Base-by-base conservation (phyloP, 2,113 vertebrate genomes). In the Microtus montanus region DNA sequence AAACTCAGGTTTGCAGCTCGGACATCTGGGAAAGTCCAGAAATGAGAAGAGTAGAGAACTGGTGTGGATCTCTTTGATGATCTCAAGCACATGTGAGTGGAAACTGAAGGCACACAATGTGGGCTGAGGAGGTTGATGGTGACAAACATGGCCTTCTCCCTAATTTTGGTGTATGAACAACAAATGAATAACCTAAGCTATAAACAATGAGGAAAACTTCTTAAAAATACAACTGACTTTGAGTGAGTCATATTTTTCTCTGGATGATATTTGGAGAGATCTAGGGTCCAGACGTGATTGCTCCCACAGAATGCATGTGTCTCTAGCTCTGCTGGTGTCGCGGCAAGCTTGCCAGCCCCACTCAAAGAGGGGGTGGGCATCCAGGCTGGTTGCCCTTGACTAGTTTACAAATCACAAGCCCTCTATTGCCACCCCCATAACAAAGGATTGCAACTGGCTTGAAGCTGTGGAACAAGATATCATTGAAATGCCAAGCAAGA, bases 251-350 rank as follows among this genome's bases (percentile, higher is more conserved):
- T 89, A 64, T 95, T 97, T 96, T 64, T 95, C 92, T 87, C 91
- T 92, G 93, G 90, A 44, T 94, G 90, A 52, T 97, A 96, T 92
- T 96, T 97, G 95, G 90, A 96, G 90, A 97, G 96, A 74, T 95
- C 71, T 91, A 77, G 93, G 90, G 88, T 96, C 94, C 93, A 96
- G 94, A 96, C 44, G 52, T 95, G 95, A 92, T 83, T 84, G 94
- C 90, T 96, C 93, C 93, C 95, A 94, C 96, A 94, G 94, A 97
- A 88, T 66, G 63, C 75, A 79, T 86, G 70, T 12, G 3, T 88
- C 83, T 91, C 80, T 70, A 28, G 66, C 74, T 95, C 92, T 83
- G 89, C 80, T 91, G 41, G 52, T 91, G 38, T 38, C n/a, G 33
- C 17, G 74, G 88, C 30, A 74, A 58, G 91, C 85, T 88, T 97